phyloP scores from a whole-genome alignment of 2,888 invertebrate genomes.

The Heliconius charithonia region DNA sequence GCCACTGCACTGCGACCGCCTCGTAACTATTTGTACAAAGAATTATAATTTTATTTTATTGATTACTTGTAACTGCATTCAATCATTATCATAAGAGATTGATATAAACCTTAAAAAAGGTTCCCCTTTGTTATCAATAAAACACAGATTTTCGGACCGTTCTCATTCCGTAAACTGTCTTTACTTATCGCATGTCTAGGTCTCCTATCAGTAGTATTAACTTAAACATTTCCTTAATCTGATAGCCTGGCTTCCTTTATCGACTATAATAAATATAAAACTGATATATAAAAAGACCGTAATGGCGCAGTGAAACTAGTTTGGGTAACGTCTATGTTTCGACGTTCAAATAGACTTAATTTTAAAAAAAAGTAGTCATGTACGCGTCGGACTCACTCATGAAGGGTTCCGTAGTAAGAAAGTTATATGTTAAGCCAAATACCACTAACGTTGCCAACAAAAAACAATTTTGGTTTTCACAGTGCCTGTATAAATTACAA shows the following conservation, averaged over 20 bases:
- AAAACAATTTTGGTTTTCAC: too few relatives aligned
- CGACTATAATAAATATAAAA: conserved; percentile 34
- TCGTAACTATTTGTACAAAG: too few relatives aligned
- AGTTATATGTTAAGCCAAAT: too few relatives aligned
- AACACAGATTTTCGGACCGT: neutral
- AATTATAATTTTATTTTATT: too few relatives aligned
- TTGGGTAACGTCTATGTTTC: neutral
- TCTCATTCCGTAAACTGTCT: conserved; percentile 13
- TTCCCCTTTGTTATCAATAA: neutral
- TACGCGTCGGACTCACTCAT: too few relatives aligned
- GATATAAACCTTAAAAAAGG: neutral
- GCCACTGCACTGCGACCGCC: too few relatives aligned
- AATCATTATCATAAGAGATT: neutral
- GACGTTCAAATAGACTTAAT: neutral
- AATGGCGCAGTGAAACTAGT: neutral
- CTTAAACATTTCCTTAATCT: conserved; percentile 40
- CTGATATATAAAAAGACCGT: conserved; percentile 5
- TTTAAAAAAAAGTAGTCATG: too few relatives aligned
- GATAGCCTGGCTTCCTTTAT: conserved; percentile 37
- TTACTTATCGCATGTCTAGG: conserved; percentile 28
- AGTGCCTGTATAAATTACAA: too few relatives aligned
- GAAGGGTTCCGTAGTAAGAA: too few relatives aligned
- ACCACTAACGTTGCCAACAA: too few relatives aligned
- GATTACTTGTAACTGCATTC: too few relatives aligned
- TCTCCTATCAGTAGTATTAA: conserved; percentile 29